A percentile compares a stretch with the other conserved stretches of the same genome.
Conservation (phyloP, 92 coral and sea anemone species). For the Paramuricea clavata region DNA sequence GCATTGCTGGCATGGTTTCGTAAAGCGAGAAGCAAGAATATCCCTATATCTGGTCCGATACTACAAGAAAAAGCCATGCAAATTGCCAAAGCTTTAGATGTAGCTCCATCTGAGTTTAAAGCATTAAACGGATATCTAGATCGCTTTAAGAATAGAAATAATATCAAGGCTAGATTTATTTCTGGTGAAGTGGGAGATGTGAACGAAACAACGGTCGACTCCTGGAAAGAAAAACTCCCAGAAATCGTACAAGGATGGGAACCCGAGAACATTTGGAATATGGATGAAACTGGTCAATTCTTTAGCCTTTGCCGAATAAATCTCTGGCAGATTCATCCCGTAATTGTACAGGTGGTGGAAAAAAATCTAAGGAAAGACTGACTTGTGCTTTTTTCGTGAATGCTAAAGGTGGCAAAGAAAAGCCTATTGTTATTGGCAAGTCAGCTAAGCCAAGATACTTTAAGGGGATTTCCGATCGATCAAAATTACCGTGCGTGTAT, state of each 20-base stretch:
- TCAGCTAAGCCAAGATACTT: constrained; percentile 60
- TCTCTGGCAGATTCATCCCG: constrained; percentile 65
- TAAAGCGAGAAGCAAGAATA: background rate
- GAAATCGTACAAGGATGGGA: constrained; percentile 55
- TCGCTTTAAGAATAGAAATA: constrained; percentile 58
- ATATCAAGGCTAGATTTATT: constrained; percentile 57
- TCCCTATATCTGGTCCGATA: constrained; percentile 46
- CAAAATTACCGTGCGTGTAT: no score
- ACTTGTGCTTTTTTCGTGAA: constrained; percentile 65
- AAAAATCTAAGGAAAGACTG: constrained; percentile 61
- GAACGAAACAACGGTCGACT: constrained; percentile 57
- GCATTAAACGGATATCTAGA: constrained; percentile 70
- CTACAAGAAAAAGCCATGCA: constrained; percentile 62
- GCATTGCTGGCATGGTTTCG: background rate
- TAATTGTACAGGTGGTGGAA: constrained; percentile 61
- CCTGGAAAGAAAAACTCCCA: constrained; percentile 62
- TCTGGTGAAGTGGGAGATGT: constrained; percentile 66
- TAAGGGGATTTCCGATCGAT: constrained; percentile 64
- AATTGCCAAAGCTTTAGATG: constrained; percentile 62
- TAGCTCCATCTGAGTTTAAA: constrained; percentile 49
- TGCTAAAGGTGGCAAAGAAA: constrained; percentile 61
- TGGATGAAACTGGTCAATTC: no score
- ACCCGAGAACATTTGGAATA: constrained; percentile 63
- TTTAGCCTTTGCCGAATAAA: constrained; percentile 57
- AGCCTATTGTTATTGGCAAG: constrained; percentile 59